Conservation (phyloP, 2,888 invertebrate genomes). For the Cynaeus angustus region DNA sequence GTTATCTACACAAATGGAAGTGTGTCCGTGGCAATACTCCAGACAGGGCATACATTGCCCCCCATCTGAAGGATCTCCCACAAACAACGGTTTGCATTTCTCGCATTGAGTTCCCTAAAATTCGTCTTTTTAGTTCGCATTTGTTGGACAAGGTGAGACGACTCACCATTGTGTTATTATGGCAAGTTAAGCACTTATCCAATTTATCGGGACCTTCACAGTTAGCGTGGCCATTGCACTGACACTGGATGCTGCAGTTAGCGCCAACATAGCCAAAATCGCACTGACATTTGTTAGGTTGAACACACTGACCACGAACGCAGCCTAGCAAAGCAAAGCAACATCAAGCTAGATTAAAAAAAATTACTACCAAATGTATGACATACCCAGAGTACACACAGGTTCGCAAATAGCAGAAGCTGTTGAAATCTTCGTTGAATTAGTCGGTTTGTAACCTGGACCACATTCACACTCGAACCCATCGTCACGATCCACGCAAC, state of each 20-base stretch:
- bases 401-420: slow-evolving; percentile 78
- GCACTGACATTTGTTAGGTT: slow-evolving; percentile 89
- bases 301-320: slow-evolving; percentile 88
- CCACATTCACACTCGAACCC: slow-evolving; percentile 93
- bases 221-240: slow-evolving; percentile 95
- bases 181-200: slow-evolving; percentile 87
- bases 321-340: slow-evolving; percentile 73
- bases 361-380: slow-evolving; percentile 6
- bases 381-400: slow-evolving; percentile 81
- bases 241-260: slow-evolving; percentile 94
- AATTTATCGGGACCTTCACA: slow-evolving; percentile 91
- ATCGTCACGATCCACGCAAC: slow-evolving; percentile 86
- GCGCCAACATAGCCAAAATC: slow-evolving; percentile 96
- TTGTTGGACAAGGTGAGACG: neutral
- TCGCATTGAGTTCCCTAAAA: slow-evolving; percentile 89
- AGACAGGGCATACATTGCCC: slow-evolving; percentile 90
- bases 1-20: slow-evolving; percentile 82
- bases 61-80: slow-evolving; percentile 91
- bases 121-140: neutral
- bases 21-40: slow-evolving; percentile 93
- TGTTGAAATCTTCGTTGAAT: slow-evolving; percentile 12
- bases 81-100: slow-evolving; percentile 91
- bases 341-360: slow-evolving; percentile 48
- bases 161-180: slow-evolving; percentile 91
- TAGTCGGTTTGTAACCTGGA: slow-evolving; percentile 78